Evolutionary conservation across 1,140 invertebrate species (phyloP).

Genomic region (Brachionus koreanus): DNA sequence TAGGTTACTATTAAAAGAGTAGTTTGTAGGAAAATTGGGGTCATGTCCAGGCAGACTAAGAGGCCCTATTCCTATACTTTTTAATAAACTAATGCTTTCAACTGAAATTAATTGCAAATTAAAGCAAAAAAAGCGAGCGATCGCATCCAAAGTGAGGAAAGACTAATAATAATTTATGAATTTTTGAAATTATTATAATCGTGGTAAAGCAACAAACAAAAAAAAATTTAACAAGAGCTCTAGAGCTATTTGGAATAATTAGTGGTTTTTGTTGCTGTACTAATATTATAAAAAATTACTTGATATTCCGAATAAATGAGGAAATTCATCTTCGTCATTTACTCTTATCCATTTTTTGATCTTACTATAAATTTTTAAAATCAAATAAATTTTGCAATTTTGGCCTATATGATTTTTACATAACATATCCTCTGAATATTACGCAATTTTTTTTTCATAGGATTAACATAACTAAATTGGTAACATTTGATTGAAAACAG

Average conservation of each 20-base stretch:
- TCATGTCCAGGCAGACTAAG: not conserved
- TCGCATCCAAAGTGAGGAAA: not conserved
- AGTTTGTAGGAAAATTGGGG: not conserved
- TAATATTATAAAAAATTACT: not conserved
- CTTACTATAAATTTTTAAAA: not conserved
- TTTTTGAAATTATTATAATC: constrained; percentile 31
- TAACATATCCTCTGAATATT: not conserved
- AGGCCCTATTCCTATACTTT: not conserved
- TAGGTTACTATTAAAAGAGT: not conserved
- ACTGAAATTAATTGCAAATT: not conserved
- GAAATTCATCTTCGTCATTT: constrained; percentile 3
- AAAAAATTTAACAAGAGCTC: not conserved
- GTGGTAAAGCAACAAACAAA: not conserved
- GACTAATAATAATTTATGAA: constrained; percentile 35
- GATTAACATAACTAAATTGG: not conserved
- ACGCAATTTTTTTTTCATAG: not conserved
- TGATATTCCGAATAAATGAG: not conserved
- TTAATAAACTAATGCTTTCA: not conserved
- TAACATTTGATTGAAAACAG: not conserved
- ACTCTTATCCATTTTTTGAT: not conserved
- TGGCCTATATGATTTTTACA: not conserved
- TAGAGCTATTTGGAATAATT: not conserved
- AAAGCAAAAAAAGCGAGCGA: not conserved
- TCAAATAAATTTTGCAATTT: not conserved
- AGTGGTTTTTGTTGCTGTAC: not conserved